Evolutionary conservation across 2,888 invertebrate species (phyloP).

Genomic region (Patella pellucida): DNA sequence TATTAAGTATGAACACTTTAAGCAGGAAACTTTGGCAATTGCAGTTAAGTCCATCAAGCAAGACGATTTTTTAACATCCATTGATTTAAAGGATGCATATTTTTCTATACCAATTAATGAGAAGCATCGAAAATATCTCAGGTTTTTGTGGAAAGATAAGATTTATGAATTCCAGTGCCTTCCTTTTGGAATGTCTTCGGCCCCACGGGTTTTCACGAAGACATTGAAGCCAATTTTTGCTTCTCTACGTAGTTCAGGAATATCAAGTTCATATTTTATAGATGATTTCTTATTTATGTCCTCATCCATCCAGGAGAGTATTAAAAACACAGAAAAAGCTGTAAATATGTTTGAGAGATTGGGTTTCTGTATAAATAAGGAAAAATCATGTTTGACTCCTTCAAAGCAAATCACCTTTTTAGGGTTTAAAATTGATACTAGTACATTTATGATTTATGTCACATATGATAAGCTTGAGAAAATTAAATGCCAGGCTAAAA

Average conservation of each 20-base stretch:
- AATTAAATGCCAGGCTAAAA: no score
- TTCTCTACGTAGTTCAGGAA: not conserved
- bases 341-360: not conserved
- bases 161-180: no score
- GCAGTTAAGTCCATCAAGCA: not conserved
- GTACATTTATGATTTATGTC: not conserved
- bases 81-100: constrained; percentile 3
- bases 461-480: no score
- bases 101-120: not conserved
- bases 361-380: not conserved
- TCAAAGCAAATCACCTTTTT: not conserved
- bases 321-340: not conserved
- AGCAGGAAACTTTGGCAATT: not conserved
- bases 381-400: not conserved
- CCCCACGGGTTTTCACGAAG: not conserved
- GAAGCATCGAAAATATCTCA: not conserved
- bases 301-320: not conserved
- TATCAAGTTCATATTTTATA: not conserved
- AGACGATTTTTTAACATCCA: constrained; percentile 3
- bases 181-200: not conserved
- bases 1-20: not conserved
- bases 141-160: no score
- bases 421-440: not conserved
- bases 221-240: not conserved
- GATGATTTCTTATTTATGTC: not conserved